These are phyloP conservation scores for Gibbula magus DNA, from an alignment of 2,888 invertebrate genomes.

Conservation along the genomic window DNA sequence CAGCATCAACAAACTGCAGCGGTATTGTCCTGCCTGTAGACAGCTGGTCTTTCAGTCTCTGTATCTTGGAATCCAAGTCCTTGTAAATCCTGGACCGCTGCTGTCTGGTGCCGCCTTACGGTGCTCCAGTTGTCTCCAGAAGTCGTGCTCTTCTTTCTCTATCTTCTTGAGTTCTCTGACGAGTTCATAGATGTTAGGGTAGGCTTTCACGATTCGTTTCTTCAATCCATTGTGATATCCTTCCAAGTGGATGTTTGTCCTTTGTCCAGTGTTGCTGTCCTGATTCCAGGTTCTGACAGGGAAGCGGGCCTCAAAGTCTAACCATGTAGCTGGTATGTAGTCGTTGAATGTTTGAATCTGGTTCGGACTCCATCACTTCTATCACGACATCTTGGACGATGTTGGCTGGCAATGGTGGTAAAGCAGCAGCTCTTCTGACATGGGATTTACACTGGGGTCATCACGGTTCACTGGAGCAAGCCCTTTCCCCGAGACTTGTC, in stretches of 20 bases:
- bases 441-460: no score
- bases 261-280: background rate
- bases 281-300: conserved; percentile 5
- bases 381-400: background rate
- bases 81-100: background rate
- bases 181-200: background rate
- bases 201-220: background rate
- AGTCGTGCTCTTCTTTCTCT: background rate
- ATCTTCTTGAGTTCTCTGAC: background rate
- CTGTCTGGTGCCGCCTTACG: background rate
- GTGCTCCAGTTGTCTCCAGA: background rate
- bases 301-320: background rate
- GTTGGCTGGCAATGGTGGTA: background rate
- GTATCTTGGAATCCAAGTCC: background rate
- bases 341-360: background rate
- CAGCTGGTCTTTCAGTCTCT: background rate
- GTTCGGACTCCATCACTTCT: background rate
- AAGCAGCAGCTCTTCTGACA: background rate
- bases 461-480: no score
- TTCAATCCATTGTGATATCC: background rate
- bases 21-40: no score
- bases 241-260: background rate
- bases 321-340: background rate
- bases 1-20: no score
- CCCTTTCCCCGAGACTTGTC: no score